phyloP scores from a whole-genome alignment of 2,113 vertebrate genomes.

The Gasterosteus nipponicus region DNA sequence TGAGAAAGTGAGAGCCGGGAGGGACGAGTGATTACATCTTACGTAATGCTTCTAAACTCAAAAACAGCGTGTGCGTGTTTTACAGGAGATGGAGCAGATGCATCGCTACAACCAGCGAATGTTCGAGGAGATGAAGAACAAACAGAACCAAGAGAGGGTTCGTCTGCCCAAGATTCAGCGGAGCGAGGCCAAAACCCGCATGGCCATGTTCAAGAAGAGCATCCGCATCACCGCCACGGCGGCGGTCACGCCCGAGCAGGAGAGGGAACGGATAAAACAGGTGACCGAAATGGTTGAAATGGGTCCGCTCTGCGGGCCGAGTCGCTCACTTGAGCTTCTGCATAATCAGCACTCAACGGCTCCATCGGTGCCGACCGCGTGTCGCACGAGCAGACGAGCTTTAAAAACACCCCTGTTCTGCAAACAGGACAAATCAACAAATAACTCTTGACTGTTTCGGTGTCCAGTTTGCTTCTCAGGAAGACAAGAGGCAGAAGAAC shows the following conservation, averaged over 20 bases:
- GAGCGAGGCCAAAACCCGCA: conserved; percentile 96
- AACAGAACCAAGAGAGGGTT: conserved; percentile 92
- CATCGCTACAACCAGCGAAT: conserved; percentile 95
- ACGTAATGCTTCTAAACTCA: background rate
- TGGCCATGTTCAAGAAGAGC: conserved; percentile 99
- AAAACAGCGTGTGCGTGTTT: background rate
- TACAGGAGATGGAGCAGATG: conserved; percentile 98
- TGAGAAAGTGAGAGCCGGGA: conserved; percentile 87
- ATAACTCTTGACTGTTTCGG: background rate
- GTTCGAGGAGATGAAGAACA: conserved; percentile 94
- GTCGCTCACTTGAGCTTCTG: background rate
- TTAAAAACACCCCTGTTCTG: background rate
- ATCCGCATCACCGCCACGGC: conserved; percentile 93
- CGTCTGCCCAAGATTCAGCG: conserved; percentile 97
- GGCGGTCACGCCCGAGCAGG: conserved; percentile 92
- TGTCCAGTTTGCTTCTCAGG: conserved; percentile 91
- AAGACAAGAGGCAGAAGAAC: conserved; percentile 98
- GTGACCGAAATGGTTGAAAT: conserved; percentile 69
- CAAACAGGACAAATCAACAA: background rate
- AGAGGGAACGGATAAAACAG: conserved; percentile 96
- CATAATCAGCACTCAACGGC: background rate
- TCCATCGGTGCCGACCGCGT: too few relatives aligned
- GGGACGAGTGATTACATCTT: background rate
- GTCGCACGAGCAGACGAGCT: background rate
- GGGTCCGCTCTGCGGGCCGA: background rate